A percentile compares a stretch with the other conserved stretches of the same genome.
Conservation (phyloP, 2,113 vertebrate species). For the Verasper variegatus region DNA sequence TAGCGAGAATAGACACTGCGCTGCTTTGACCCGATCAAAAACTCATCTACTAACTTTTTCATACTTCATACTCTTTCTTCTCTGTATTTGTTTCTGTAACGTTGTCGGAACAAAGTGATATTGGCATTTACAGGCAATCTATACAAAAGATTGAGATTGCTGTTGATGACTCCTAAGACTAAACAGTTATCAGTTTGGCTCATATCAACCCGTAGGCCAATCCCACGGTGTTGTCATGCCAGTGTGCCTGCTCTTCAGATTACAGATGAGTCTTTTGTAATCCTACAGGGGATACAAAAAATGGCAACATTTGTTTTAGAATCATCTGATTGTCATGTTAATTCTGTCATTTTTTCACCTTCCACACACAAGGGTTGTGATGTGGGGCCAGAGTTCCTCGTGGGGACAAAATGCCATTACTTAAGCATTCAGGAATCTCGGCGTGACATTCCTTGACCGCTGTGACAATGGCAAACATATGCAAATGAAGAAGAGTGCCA, state of each 20-base stretch:
- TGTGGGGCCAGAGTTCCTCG: slow-evolving; percentile 52
- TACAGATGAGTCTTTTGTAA: slow-evolving; percentile 37
- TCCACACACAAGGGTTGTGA: slow-evolving; percentile 29
- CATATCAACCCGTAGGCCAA: slow-evolving; percentile 34
- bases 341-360: slow-evolving; percentile 5
- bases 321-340: slow-evolving; percentile 71
- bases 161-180: slow-evolving; percentile 56
- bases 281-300: background rate
- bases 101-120: slow-evolving; percentile 53
- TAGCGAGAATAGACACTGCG: slow-evolving; percentile 7
- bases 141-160: slow-evolving; percentile 62
- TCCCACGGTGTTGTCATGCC: slow-evolving; percentile 10
- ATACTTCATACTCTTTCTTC: background rate
- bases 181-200: slow-evolving; percentile 27
- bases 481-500: slow-evolving; percentile 72
- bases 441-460: slow-evolving; percentile 78
- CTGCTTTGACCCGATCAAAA: slow-evolving; percentile 56
- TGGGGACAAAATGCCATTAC: slow-evolving; percentile 69
- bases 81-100: background rate
- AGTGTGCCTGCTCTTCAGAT: slow-evolving; percentile 13
- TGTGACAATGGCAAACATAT: slow-evolving; percentile 80
- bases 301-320: slow-evolving; percentile 62
- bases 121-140: slow-evolving; percentile 30
- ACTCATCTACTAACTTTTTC: slow-evolving; percentile 26
- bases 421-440: slow-evolving; percentile 73